A percentile compares a stretch with the other conserved stretches of the same genome.
Evolutionary conservation across 2,797 vertebrate genomes (phyloP).

Genomic region (Nothura maculosa): DNA sequence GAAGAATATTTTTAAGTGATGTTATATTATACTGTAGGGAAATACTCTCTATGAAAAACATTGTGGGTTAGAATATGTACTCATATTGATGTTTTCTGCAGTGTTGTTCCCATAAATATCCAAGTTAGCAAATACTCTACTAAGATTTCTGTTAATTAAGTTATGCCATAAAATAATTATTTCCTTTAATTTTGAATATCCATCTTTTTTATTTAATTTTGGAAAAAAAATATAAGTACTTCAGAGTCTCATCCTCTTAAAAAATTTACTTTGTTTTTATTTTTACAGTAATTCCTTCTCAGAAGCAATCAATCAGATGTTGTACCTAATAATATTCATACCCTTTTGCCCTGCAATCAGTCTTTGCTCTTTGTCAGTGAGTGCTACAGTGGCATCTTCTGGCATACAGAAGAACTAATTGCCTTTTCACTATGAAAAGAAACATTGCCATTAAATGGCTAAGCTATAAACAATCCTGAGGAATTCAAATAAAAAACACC

Average conservation of each 20-base stretch:
- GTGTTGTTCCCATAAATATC: slow-evolving; percentile 48
- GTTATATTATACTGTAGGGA: neutral
- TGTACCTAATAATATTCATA: neutral
- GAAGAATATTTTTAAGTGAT: neutral
- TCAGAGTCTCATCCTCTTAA: slow-evolving; percentile 32
- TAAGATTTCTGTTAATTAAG: slow-evolving; percentile 40
- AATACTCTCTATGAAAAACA: slow-evolving; percentile 10
- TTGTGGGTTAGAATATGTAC: neutral
- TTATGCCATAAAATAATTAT: slow-evolving; percentile 57
- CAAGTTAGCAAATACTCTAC: slow-evolving; percentile 24
- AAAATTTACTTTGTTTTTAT: slow-evolving; percentile 3
- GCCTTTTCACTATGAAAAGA: neutral
- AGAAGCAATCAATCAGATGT: neutral
- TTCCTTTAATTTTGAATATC: slow-evolving; percentile 45
- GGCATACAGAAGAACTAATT: slow-evolving; percentile 58
- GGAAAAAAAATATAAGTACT: slow-evolving; percentile 26
- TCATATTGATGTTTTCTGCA: slow-evolving; percentile 14
- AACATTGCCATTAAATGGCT: neutral
- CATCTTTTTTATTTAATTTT: neutral
- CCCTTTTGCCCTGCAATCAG: neutral
- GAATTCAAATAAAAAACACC: slow-evolving; percentile 3
- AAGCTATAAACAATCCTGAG: neutral
- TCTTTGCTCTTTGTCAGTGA: slow-evolving; percentile 35
- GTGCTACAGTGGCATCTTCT: slow-evolving; percentile 79
- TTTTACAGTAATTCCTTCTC: neutral